Conservation (phyloP, 1,140 invertebrate species). For the Delia radicum region DNA sequence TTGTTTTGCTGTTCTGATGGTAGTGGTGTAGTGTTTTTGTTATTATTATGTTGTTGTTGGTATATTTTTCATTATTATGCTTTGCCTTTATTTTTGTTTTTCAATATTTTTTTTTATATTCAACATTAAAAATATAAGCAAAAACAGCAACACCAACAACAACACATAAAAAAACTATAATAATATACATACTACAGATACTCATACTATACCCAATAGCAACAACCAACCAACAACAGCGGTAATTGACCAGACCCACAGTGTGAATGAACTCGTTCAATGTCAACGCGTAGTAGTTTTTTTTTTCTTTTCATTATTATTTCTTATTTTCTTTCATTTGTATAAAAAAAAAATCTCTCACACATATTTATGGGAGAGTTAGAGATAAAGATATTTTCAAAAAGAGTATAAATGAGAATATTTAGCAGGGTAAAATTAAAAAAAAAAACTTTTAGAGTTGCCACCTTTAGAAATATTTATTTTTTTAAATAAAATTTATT, state of each 20-base stretch:
- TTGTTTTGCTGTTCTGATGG: too few species aligned
- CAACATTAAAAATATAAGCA: not conserved
- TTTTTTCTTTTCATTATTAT: not conserved
- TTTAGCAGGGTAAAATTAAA: too few species aligned
- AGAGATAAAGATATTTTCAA: too few species aligned
- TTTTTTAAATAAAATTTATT: too few species aligned
- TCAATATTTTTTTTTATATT: not conserved
- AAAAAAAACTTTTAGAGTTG: too few species aligned
- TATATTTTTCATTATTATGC: not conserved
- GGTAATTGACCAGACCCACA: slow-evolving; percentile 33
- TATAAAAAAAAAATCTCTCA: too few species aligned
- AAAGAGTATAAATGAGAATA: too few species aligned
- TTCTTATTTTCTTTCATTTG: not conserved
- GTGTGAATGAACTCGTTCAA: slow-evolving; percentile 56
- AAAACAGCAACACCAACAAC: not conserved
- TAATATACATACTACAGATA: not conserved
- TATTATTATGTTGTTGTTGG: not conserved
- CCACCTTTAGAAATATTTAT: too few species aligned
- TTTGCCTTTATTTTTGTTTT: not conserved
- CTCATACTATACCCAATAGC: not conserved
- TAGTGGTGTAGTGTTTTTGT: not conserved
- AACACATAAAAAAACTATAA: not conserved
- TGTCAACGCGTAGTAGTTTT: slow-evolving; percentile 39
- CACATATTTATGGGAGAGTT: too few species aligned
- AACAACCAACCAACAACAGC: not conserved